A percentile compares a stretch with the other conserved stretches of the same genome.
These are phyloP conservation scores for Atrina japonica DNA, from an alignment of 2,888 invertebrate species.

Conservation along the genomic window DNA sequence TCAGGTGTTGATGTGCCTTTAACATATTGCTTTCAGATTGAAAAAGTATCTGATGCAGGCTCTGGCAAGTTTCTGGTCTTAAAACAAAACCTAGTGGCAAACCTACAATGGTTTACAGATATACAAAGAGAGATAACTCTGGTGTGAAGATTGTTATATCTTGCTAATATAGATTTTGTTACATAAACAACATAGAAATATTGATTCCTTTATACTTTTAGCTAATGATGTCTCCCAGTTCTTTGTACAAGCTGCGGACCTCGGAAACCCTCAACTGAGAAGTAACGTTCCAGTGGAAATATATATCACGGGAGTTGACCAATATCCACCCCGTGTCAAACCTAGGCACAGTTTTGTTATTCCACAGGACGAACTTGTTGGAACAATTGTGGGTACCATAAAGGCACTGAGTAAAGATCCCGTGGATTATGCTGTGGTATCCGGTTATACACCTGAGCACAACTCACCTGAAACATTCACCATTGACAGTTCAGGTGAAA, in stretches of 20 bases:
- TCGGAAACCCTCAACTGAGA: conserved; percentile 86
- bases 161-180: too few relatives aligned
- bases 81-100: neutral
- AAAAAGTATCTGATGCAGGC: too few relatives aligned
- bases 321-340: conserved; percentile 88
- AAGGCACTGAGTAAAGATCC: conserved; percentile 85
- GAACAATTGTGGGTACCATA: conserved; percentile 87
- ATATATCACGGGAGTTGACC: conserved; percentile 87
- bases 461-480: conserved; percentile 80
- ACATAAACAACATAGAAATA: too few relatives aligned
- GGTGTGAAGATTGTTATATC: too few relatives aligned
- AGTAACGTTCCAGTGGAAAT: conserved; percentile 91
- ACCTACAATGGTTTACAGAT: too few relatives aligned
- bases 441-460: conserved; percentile 82
- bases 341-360: conserved; percentile 90
- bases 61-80: neutral
- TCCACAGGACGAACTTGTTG: conserved; percentile 88
- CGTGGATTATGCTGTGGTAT: conserved; percentile 84
- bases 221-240: conserved; percentile 86
- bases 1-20: too few relatives aligned
- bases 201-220: too few relatives aligned
- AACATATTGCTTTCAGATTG: too few relatives aligned
- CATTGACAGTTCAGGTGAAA: conserved; percentile 70
- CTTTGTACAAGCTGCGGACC: conserved; percentile 93
- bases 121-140: too few relatives aligned